Evolutionary conservation across 2,888 invertebrate genomes (phyloP).

Genomic region (Pegoplata infirma): DNA sequence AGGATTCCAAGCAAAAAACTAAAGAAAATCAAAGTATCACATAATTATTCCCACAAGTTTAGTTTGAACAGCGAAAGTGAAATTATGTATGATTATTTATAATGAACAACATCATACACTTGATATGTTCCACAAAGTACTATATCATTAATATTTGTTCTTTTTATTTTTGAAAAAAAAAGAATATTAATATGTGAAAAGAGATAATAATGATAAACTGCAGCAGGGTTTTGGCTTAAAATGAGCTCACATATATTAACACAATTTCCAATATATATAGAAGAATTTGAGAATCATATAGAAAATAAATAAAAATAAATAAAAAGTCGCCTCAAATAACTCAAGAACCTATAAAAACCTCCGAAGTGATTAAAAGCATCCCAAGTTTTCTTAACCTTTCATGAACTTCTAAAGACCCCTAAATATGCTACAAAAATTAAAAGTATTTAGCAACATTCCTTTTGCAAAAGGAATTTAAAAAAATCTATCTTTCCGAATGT

Average conservation of each 20-base stretch:
- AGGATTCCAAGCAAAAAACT: neutral
- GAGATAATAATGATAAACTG: neutral
- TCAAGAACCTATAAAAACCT: too few species aligned
- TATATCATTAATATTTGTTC: conserved; percentile 35
- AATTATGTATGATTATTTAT: conserved; percentile 34
- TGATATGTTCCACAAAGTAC: conserved; percentile 33
- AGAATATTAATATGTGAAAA: too few species aligned
- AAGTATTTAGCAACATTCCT: too few species aligned
- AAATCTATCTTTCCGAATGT: too few species aligned
- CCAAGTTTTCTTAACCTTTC: too few species aligned
- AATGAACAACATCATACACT: conserved; percentile 37
- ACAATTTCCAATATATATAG: neutral
- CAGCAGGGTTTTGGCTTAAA: neutral
- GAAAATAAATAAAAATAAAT: too few species aligned
- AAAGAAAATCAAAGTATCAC: conserved; percentile 54
- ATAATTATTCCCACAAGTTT: conserved; percentile 40
- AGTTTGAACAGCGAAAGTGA: conserved; percentile 7
- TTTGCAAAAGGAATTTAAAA: too few species aligned
- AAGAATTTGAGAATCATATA: too few species aligned
- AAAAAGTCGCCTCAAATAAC: too few species aligned
- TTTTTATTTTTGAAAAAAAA: neutral
- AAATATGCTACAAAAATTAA: too few species aligned
- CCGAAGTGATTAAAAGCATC: too few species aligned
- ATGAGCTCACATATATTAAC: conserved; percentile 16
- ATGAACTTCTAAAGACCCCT: too few species aligned